Conservation (phyloP, 1,140 invertebrate species). For the Drosophila azteca region DNA sequence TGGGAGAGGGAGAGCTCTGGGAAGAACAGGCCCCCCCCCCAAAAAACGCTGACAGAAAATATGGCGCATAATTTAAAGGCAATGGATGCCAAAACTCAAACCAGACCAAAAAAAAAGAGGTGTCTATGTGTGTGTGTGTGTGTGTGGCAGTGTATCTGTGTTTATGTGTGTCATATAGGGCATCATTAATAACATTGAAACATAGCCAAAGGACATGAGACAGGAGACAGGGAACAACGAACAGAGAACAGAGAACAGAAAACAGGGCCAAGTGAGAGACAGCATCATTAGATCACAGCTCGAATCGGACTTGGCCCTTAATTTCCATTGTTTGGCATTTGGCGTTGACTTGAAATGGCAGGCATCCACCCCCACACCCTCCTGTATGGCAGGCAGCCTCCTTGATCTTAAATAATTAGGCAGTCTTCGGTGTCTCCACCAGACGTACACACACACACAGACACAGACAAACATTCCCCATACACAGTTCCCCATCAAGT, state of each 20-base stretch:
- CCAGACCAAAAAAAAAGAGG: constrained; percentile 6
- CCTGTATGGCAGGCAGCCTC: constrained; percentile 25
- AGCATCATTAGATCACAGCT: constrained; percentile 67
- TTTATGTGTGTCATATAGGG: constrained; percentile 58
- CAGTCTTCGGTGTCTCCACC: constrained; percentile 67
- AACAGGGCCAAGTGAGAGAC: constrained; percentile 40
- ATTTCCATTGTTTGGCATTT: constrained; percentile 73
- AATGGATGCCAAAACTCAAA: constrained; percentile 44
- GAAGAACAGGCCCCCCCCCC: too few relatives aligned
- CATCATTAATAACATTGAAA: constrained; percentile 77
- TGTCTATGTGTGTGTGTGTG: constrained; percentile 17
- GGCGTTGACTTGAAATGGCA: constrained; percentile 64
- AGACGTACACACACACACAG: constrained; percentile 40
- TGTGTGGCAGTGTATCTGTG: constrained; percentile 5
- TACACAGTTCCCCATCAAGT: constrained; percentile 15
- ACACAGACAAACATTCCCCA: not conserved
- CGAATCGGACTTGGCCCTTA: constrained; percentile 36
- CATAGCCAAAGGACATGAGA: constrained; percentile 19
- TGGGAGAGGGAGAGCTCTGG: too few relatives aligned
- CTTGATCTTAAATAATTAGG: constrained; percentile 80
- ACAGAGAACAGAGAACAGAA: constrained; percentile 1
- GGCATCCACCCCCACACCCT: not conserved
- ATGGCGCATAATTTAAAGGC: constrained; percentile 79
- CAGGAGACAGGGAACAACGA: too few relatives aligned
- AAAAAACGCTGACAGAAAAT: constrained; percentile 53